Evolutionary conservation across 2,888 invertebrate genomes (phyloP).

Genomic region (Meiosimyza platycephala): DNA sequence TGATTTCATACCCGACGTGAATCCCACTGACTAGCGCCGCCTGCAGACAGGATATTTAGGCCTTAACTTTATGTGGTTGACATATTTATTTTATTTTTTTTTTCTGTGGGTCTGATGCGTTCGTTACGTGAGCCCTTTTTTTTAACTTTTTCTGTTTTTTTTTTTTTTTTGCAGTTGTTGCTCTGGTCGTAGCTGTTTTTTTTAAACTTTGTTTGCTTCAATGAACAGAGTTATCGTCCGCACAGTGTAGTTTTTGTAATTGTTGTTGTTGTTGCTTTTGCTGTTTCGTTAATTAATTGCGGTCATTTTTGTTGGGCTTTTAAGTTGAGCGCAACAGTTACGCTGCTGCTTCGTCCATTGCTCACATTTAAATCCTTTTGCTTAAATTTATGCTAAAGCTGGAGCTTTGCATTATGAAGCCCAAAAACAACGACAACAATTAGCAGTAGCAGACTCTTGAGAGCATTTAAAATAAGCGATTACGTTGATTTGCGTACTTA

Average conservation of each 20-base stretch:
- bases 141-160: neutral
- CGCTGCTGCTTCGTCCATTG: no score
- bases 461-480: no score
- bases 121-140: neutral
- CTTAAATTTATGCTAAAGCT: neutral
- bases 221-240: neutral
- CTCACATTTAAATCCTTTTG: neutral
- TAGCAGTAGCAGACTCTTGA: conserved; percentile 2
- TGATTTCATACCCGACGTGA: neutral
- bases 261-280: neutral
- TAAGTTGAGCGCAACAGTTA: neutral
- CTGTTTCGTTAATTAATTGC: conserved; percentile 22
- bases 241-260: neutral
- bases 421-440: neutral
- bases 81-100: neutral
- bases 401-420: no score
- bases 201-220: neutral
- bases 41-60: conserved; percentile 12
- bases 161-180: neutral
- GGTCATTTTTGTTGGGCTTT: neutral
- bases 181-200: neutral
- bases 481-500: no score
- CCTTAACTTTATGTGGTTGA: neutral
- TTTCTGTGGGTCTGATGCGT: neutral
- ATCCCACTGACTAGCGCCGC: conserved; percentile 1